Evolutionary conservation across 2,797 vertebrate species (phyloP), one percentile per base, ranked within the genome.

Genomic region (Alcedo atthis): DNA sequence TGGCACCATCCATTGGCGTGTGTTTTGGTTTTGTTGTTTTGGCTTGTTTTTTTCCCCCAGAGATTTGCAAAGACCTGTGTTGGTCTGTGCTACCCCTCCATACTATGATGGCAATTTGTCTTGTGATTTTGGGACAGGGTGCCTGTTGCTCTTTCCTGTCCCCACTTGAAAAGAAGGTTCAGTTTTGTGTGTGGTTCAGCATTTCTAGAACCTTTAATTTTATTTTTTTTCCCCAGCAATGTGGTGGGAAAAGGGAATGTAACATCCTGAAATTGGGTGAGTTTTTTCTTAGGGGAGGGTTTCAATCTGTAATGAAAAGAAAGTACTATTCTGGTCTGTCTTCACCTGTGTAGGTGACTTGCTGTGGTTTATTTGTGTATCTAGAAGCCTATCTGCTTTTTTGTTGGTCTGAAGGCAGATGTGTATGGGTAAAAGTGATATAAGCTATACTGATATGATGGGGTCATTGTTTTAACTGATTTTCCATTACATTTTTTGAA

Each of bases 71-170:
- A 37, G 57, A n/a, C 11, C 16, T 16, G 37, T 9, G 15, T 42
- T 0, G 0, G 7, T 26, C 33, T 64, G n/a, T 25, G 12, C 22
- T 30, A 28, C 17, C 7, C 7, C 8, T 48, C 3, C 3, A 3
- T 13, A 30, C 19, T 5, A 5, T 3, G 33, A 37, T 46, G 54
- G 9, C 54, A 22, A 17, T 17, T 51, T 14, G 10, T 46, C 25
- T 15, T 43, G 14, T n/a, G 32, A 10, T 51, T 57, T 37, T 37
- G 62, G 30, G 35, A 20, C 3, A 17, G 7, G 2, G 16, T 33
- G 10, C 66, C 51, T 63, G 6, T 14, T 37, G n/a, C 33, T 21
- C 12, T 15, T 83, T 64, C 33, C 49, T 24, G 4, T 46, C 22
- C 28, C 42, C 5, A 6, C 9, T 49, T 79, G 16, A 45, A 83